A percentile compares a stretch with the other conserved stretches of the same genome.
These are phyloP conservation scores for Acromyrmex charruanus DNA, from an alignment of 1,140 invertebrate species.

Conservation along the genomic window DNA sequence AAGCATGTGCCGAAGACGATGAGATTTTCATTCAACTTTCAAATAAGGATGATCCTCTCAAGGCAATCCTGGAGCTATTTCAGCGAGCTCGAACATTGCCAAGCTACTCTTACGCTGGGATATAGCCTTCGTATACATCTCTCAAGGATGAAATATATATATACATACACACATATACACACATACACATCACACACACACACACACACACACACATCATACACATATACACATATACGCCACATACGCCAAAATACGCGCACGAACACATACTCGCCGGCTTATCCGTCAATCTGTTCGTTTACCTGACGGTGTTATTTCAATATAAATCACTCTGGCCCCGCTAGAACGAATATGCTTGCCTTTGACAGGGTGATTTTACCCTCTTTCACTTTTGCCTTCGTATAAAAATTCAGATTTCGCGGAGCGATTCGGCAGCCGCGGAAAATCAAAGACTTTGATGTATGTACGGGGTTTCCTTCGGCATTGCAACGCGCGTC, in stretches of 20 bases:
- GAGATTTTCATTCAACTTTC: conserved; percentile 48
- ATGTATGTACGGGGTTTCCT: conserved; percentile 35
- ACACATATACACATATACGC: background rate
- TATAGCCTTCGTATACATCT: conserved; percentile 17
- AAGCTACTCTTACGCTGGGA: conserved; percentile 31
- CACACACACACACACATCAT: too few relatives aligned
- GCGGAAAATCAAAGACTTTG: conserved; percentile 57
- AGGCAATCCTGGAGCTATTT: conserved; percentile 56
- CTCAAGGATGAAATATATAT: conserved; percentile 12
- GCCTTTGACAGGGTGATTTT: conserved; percentile 64
- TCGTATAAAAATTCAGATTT: conserved; percentile 64
- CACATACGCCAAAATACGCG: background rate
- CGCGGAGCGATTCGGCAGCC: conserved; percentile 51
- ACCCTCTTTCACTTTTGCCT: conserved; percentile 59
- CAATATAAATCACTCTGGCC: conserved; percentile 64
- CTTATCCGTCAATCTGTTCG: conserved; percentile 67
- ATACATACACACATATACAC: background rate
- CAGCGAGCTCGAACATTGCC: conserved; percentile 43
- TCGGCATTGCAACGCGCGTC: background rate
- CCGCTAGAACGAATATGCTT: conserved; percentile 59
- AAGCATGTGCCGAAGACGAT: background rate
- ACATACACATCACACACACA: too few relatives aligned
- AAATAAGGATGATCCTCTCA: conserved; percentile 60
- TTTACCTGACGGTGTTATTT: conserved; percentile 67
- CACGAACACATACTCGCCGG: conserved; percentile 9